Base-by-base conservation (phyloP, 2,888 invertebrate species). In the Piscicola geometra region DNA sequence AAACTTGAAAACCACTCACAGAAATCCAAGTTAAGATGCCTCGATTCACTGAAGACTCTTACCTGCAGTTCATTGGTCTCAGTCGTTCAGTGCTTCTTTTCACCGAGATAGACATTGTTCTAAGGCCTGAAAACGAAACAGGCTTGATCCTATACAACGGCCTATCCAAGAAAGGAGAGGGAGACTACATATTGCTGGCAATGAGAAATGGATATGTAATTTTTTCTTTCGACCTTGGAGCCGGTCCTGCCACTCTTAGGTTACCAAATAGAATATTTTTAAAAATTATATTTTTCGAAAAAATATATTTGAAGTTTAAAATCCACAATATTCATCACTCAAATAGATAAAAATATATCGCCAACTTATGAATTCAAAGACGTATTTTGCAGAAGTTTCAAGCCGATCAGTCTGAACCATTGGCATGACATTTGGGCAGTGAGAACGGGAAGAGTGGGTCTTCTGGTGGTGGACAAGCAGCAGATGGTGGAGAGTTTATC, bases 1-100 rank as follows among this genome's bases (percentile, higher is more conserved):
- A 25, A 25, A n/a, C 15, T 0, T 1, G 30, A 68, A 12, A 18
- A 18, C 52, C 9, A 70, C 25, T 52, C 70, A 28, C 75, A 80
- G 80, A 71, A 33, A 78, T 79, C 12, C 78, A 79, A 52, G 77
- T 80, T 30, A 82, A 84, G 70, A 93, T 96, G 50, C 95, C 96
- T 56, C 90, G 92, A 67, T 96, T 97, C 87, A 94, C 94, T 86
- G 95, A 95, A 0, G 92, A 94, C 1, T 95, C 95, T 74, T 93
- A 93, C 86, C 88, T 97, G 69, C 90, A 93, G 78, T 91, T 93
- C 85, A 90, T 91, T 0, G 94, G 94, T 1, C 88, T 97, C 56
- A 92, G 91, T 0, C 91, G 92, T 80, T 90, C 91, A 12, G 93
- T 93, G 1, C 88, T 93, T 71, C 92, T 93, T 21, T 96, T 93